Conservation (phyloP, 2,797 vertebrate genomes). For the Poeciliopsis paucimaculata region DNA sequence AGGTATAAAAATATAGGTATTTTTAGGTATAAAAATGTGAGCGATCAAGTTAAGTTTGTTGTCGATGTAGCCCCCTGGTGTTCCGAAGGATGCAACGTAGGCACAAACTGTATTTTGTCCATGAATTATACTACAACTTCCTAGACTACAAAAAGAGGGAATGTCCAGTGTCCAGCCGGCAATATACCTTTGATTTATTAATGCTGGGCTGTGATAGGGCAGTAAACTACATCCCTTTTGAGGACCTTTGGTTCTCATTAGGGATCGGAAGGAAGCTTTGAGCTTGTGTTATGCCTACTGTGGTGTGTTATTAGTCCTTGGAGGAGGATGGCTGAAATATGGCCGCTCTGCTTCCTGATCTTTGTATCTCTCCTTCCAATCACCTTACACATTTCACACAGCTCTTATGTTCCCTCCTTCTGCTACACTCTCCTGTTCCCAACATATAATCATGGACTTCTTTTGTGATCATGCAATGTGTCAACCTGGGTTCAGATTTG, state of each 20-base stretch:
- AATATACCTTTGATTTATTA: background rate
- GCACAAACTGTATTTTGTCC: background rate
- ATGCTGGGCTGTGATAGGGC: background rate
- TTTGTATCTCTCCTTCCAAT: constrained; percentile 39
- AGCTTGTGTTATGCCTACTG: constrained; percentile 33
- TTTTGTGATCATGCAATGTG: constrained; percentile 23
- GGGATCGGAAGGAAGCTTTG: constrained; percentile 26
- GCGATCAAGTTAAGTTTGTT: background rate
- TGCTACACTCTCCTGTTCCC: constrained; percentile 8
- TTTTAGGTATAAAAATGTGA: too few relatives aligned
- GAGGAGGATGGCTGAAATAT: constrained; percentile 35
- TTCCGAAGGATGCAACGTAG: background rate
- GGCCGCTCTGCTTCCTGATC: constrained; percentile 26
- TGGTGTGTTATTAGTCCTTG: constrained; percentile 19
- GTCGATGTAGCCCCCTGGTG: background rate
- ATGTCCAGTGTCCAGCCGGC: background rate
- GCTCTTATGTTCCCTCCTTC: background rate
- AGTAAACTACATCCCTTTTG: constrained; percentile 8
- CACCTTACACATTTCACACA: constrained; percentile 27
- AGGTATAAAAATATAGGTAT: too few relatives aligned
- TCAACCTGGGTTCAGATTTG: constrained; percentile 24
- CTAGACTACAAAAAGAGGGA: background rate
- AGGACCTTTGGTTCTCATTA: background rate
- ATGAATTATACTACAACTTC: background rate
- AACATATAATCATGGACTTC: constrained; percentile 21